phyloP scores from a whole-genome alignment of 2,113 vertebrate genomes.

The Halcyon malimbica region DNA sequence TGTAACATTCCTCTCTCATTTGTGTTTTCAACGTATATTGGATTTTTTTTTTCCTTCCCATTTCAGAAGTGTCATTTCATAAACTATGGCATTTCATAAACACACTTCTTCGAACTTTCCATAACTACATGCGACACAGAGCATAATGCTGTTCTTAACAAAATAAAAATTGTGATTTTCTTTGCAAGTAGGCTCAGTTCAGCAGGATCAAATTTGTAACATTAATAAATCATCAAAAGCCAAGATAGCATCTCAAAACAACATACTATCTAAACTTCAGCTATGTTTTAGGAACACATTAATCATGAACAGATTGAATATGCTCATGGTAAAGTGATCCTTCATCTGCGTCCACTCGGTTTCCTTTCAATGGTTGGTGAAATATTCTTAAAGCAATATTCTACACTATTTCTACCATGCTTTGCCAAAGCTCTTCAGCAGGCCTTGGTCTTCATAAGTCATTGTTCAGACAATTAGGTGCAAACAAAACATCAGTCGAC shows the following conservation, averaged over 20 bases:
- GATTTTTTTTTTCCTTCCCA: not conserved
- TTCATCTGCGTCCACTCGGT: not conserved
- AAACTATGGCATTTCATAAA: not conserved
- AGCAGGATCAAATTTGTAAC: constrained; percentile 28
- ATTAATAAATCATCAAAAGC: constrained; percentile 30
- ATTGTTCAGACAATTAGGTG: not conserved
- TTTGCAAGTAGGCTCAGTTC: not conserved
- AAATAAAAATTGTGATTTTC: constrained; percentile 16
- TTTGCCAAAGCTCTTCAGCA: not conserved
- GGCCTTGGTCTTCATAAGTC: not conserved
- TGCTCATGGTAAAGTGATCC: not conserved
- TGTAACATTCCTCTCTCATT: not conserved
- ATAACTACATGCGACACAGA: not conserved
- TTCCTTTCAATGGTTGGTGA: not conserved
- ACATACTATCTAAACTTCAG: not conserved
- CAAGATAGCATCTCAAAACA: constrained; percentile 34
- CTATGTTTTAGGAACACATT: constrained; percentile 36
- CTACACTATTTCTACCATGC: not conserved
- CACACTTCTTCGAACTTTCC: not conserved
- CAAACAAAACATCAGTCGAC: not conserved
- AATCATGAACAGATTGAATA: not conserved
- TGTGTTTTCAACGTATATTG: not conserved
- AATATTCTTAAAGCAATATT: constrained; percentile 7
- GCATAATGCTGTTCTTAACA: not conserved
- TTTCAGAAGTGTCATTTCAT: not conserved